Base-by-base conservation (phyloP, 2,888 invertebrate genomes). In the Cecidostiba fungosa region DNA sequence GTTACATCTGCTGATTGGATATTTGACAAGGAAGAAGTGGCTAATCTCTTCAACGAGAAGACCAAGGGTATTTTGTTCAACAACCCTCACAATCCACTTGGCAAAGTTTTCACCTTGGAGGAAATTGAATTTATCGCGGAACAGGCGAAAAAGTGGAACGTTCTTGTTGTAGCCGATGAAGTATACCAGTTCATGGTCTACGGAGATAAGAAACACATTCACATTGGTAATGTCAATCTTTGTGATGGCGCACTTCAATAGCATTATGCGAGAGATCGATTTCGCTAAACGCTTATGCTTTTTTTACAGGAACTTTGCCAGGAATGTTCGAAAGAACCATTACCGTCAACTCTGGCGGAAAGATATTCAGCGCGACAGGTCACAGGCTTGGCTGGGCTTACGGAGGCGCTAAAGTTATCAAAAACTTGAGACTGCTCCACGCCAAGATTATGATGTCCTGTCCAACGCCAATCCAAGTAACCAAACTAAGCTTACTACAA, bases 241-340 rank as follows among this genome's bases (percentile, higher is more conserved):
- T 10, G 8, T 10, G 10, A n/a, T 62, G 1, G n/a, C n/a, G n/a
- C 3, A 62, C n/a, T 62, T n/a, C 62, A 23, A 23, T 50, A 19
- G 19, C 19, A 50, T 16, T 50, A 50, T 0, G 2, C 16, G 2
- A 50, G 50, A 36, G 6, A 36, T 6, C 50, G 16, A 16, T 50
- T 19, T 50, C 0, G 19, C 19, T 50, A 14, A 50, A 16, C 16
- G 0, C 3, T 50, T 16, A 50, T 50, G 8, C 26, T 66, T 66
- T 66, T 23, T 26, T 26, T 26, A 26, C 62, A 66, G 98, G 98
- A 0, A 97, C 98, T 0, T 93, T 99, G 10, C 99, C 99, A 0
- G 98, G 94, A n/a, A 99, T 99, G 99, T 99, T 98, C 97, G 98
- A 99, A 88, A 95, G 99, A 32, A 99, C 99, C 0, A 96, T 99